Evolutionary conservation across 1,140 invertebrate species (phyloP), one percentile per base, ranked within the genome.

Genomic region (Zaprionus davidi): DNA sequence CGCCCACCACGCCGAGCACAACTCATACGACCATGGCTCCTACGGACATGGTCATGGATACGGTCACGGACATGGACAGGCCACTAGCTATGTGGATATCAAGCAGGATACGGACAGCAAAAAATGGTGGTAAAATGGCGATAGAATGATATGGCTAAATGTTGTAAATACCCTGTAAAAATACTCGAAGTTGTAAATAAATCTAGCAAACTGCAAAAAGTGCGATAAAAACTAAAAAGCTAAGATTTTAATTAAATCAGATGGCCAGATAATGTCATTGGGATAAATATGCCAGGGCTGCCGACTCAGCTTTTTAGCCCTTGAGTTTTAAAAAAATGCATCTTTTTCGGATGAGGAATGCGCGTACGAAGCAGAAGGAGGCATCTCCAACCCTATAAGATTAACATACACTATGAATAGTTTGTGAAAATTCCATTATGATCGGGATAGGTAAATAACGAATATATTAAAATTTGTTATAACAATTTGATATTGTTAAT

Each of bases 1-100:
- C 24, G 93, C 93, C 68, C 93, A 94, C 75, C 70, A 57, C 12
- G 60, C 77, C 46, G 71, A 86, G 67, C 75, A 78, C 64, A 68
- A 81, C 53, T 46, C 53, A 2, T 65, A 69, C 22, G 55, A 63
- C n/a, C 67, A 78, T 28, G 49, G 34, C 20, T 64, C 73, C 24
- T 46, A 80, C 5, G 63, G 64, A 46, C 74, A 81, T 26, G 74
- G 62, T 3, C 53, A 55, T 15, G 49, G 49, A 13, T 55, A 78
- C 31, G 78, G 69, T 9, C 51, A 71, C 9, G 71, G 57, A 28
- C 71, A 86, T 28, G 80, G 71, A 15, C 74, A 82, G 2, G n/a
- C 41, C 41, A 46, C 41, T 1, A 46, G 41, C 41, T 46, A 46
- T 17, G 41, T 71, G 83, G 82, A 2, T 81, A 90, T 64, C n/a